A percentile compares a stretch with the other conserved stretches of the same genome.
These are phyloP conservation scores for Conistra vaccinii DNA, from an alignment of 2,888 invertebrate species.

Conservation along the genomic window DNA sequence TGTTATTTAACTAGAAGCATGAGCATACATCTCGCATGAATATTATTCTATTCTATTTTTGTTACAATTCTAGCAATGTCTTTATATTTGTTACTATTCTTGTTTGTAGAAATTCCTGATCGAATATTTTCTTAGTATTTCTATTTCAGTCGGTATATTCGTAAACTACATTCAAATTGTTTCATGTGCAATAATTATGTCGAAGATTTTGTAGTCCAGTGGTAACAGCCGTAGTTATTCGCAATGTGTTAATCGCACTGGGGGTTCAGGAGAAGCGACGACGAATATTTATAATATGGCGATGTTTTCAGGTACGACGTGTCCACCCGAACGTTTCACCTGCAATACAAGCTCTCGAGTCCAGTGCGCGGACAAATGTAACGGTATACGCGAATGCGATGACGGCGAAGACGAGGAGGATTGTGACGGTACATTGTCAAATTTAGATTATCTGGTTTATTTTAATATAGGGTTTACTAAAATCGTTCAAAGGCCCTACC, in stretches of 20 bases:
- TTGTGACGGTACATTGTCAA: slow-evolving; percentile 81
- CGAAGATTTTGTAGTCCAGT: slow-evolving; percentile 14
- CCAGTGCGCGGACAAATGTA: slow-evolving; percentile 81
- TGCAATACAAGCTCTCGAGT: slow-evolving; percentile 73
- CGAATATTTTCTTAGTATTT: slow-evolving; percentile 6
- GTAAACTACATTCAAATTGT: neutral
- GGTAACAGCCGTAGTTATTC: slow-evolving; percentile 52
- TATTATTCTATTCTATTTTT: slow-evolving; percentile 6
- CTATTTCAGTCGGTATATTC: slow-evolving; percentile 18
- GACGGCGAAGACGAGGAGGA: slow-evolving; percentile 92
- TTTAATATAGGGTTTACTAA: neutral
- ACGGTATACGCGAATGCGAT: slow-evolving; percentile 88
- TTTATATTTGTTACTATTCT: slow-evolving; percentile 21
- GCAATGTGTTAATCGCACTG: slow-evolving; percentile 54
- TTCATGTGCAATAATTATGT: neutral
- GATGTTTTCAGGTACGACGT: slow-evolving; percentile 72
- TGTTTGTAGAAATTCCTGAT: slow-evolving; percentile 21
- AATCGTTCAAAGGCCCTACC: slow-evolving; percentile 8
- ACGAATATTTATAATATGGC: slow-evolving; percentile 1
- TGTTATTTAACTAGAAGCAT: slow-evolving; percentile 48
- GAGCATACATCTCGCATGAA: slow-evolving; percentile 52
- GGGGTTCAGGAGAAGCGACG: neutral
- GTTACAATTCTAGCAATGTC: slow-evolving; percentile 4
- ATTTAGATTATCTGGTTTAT: neutral
- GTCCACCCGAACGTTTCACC: slow-evolving; percentile 73